Evolutionary conservation across 2,113 vertebrate genomes (phyloP).

Genomic region (Tragelaphus scriptus): DNA sequence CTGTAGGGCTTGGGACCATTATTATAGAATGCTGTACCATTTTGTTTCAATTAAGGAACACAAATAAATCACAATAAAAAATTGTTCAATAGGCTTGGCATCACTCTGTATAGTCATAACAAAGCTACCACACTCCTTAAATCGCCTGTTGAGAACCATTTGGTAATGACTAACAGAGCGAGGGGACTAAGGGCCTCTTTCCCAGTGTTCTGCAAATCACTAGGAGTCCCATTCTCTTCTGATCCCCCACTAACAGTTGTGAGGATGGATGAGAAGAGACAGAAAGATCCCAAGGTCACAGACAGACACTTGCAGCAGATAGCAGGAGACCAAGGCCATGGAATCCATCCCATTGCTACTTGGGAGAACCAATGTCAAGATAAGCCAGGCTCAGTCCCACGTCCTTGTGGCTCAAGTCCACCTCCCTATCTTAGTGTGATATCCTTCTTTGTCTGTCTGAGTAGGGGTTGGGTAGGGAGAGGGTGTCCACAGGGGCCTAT

Average conservation of each 20-base stretch:
- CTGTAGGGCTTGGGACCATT: slow-evolving; percentile 48
- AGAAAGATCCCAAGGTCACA: slow-evolving; percentile 1
- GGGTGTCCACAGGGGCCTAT: too few species aligned
- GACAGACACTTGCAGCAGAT: not conserved
- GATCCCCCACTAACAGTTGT: not conserved
- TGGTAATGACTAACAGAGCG: slow-evolving; percentile 63
- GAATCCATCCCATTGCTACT: not conserved
- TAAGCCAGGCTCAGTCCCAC: not conserved
- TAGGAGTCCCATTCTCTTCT: not conserved
- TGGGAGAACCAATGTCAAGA: not conserved
- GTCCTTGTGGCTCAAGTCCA: not conserved
- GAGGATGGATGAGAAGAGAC: not conserved
- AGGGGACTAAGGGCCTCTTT: slow-evolving; percentile 13
- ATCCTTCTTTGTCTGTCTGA: not conserved
- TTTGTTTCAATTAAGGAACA: slow-evolving; percentile 70
- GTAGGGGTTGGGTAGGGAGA: not conserved
- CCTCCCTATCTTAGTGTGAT: not conserved
- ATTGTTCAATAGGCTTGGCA: slow-evolving; percentile 66
- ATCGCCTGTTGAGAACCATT: slow-evolving; percentile 13
- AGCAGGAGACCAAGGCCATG: not conserved
- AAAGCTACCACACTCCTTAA: slow-evolving; percentile 56
- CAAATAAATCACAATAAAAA: slow-evolving; percentile 75
- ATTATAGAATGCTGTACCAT: slow-evolving; percentile 59
- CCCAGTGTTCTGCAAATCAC: slow-evolving; percentile 31
- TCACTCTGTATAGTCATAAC: slow-evolving; percentile 56